Base-by-base conservation (phyloP, 2,797 vertebrate species). In the Argentina silus region DNA sequence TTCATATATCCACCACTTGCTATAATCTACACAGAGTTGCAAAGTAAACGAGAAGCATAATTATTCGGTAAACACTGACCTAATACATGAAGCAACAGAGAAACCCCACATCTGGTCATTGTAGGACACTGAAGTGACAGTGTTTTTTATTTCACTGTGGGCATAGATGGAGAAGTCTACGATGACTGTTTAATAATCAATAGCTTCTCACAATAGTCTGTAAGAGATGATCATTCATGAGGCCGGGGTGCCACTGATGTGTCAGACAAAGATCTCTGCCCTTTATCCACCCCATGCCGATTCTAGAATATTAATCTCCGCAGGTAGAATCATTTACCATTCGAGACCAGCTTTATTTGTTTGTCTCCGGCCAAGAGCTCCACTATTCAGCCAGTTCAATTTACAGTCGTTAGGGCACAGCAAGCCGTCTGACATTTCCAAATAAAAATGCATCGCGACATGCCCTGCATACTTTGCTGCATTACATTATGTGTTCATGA, bases 301-400 rank as follows among this genome's bases (percentile, higher is more conserved):
- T 21, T 66, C 60, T 9, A 9, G 75, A 73, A 83, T 81, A 83
- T 78, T 64, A 83, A 89, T 78, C 55, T 77, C 64, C 7, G 56
- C 27, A 67, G 48, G 36, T 65, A 72, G 56, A 69, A 51, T 50
- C 67, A 44, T 19, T 73, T 67, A 44, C 12, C 43, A 55, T n/a
- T 36, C 65, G 36, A 23, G 19, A 69, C 11, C 50, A 63, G 76
- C 66, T 79, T 81, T 42, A 56, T 14, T 27, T 79, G 51, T 72
- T 78, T 72, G 69, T 71, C 74, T 74, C 64, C 75, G 79, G 75
- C 72, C 69, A 59, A 78, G 48, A 68, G 50, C 70, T 73, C 71
- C 69, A 61, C 66, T 57, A 67, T 43, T 17, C 23, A 45, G 0
- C 12, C 72, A 78, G 75, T 67, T 81, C 83, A 56, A 19, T 56